These are phyloP conservation scores for Dolichoris vasculosae DNA, from an alignment of 1,140 invertebrate species.

Conservation along the genomic window DNA sequence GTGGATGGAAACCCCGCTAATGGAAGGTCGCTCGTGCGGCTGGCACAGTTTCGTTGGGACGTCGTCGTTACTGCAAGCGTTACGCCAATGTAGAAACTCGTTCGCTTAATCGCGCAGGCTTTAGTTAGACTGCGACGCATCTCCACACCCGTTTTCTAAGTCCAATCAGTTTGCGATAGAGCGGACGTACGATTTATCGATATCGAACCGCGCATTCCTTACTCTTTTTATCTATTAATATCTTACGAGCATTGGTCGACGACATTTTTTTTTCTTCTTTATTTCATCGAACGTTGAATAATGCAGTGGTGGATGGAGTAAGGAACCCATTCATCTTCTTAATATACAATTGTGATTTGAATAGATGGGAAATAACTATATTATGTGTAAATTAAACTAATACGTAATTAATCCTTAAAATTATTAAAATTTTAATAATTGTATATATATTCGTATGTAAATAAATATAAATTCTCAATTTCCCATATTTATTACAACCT, in stretches of 20 bases:
- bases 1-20: conserved; percentile 58
- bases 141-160: not conserved
- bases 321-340: too few species aligned
- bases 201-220: too few species aligned
- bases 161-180: conserved; percentile 31
- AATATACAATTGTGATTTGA: not conserved
- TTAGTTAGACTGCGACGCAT: not conserved
- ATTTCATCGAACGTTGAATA: too few species aligned
- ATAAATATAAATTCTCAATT: too few species aligned
- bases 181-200: conserved; percentile 28
- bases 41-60: not conserved
- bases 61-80: not conserved
- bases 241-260: too few species aligned
- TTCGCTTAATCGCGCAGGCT: conserved; percentile 29
- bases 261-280: too few species aligned
- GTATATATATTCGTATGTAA: too few species aligned
- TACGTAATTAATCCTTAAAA: too few species aligned
- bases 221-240: too few species aligned
- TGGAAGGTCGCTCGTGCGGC: conserved; percentile 56
- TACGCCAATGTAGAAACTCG: not conserved
- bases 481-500: too few species aligned
- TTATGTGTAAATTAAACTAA: not conserved
- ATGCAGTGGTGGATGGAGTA: too few species aligned
- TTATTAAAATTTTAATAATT: too few species aligned
- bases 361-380: not conserved